phyloP scores from a whole-genome alignment of 92 coral and sea anemone species.

The Metridium senile region DNA sequence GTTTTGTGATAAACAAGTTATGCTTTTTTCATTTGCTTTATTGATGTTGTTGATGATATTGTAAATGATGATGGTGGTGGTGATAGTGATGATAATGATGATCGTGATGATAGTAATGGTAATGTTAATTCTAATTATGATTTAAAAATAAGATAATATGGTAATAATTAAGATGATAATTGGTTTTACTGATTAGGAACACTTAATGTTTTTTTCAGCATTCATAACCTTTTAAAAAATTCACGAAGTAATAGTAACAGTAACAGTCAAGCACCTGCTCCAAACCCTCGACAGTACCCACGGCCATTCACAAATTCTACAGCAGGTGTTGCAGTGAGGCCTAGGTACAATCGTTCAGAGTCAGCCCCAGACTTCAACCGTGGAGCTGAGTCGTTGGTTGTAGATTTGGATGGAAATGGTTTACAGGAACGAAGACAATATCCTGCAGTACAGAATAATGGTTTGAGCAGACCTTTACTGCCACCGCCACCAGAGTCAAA shows the following conservation, averaged over 20 bases:
- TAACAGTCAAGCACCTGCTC: slow-evolving; percentile 38
- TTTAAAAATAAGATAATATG: too few species aligned
- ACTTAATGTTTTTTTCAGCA: slow-evolving; percentile 25
- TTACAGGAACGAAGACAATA: background rate
- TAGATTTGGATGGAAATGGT: slow-evolving; percentile 32
- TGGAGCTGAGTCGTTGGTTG: slow-evolving; percentile 46
- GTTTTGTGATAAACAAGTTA: too few species aligned
- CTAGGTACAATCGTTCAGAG: slow-evolving; percentile 70
- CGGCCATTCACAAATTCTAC: slow-evolving; percentile 11
- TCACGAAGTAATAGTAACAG: slow-evolving; percentile 50
- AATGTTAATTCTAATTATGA: too few species aligned
- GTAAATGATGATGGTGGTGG: too few species aligned
- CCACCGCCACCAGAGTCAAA: slow-evolving; percentile 94
- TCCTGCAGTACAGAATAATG: slow-evolving; percentile 5
- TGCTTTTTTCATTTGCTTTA: too few species aligned
- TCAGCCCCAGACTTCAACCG: slow-evolving; percentile 58
- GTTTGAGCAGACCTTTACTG: slow-evolving; percentile 28
- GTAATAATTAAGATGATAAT: too few species aligned
- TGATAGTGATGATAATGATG: too few species aligned
- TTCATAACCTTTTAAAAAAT: slow-evolving; percentile 73
- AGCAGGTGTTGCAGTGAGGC: slow-evolving; percentile 26
- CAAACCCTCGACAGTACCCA: slow-evolving; percentile 41
- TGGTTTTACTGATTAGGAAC: too few species aligned
- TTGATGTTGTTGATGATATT: too few species aligned
- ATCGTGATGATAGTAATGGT: too few species aligned